Conservation (phyloP, 2,113 vertebrate species). For the Prionailurus viverrinus region DNA sequence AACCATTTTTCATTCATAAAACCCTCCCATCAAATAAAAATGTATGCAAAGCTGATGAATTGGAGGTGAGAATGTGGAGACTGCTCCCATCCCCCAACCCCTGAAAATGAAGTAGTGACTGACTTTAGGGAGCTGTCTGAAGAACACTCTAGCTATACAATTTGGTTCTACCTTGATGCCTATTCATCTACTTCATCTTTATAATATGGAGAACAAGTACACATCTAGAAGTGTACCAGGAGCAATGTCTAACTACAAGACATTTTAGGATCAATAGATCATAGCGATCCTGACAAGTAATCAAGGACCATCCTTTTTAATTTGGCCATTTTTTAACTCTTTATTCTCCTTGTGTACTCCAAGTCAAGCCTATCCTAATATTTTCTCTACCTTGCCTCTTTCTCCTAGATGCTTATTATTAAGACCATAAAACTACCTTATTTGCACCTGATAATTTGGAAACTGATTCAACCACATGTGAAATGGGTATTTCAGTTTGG, state of each 20-base stretch:
- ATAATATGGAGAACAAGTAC: not conserved
- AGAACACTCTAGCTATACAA: not conserved
- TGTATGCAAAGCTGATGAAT: constrained; percentile 18
- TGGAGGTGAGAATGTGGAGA: not conserved
- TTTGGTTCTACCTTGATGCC: not conserved
- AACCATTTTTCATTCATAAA: constrained; percentile 20
- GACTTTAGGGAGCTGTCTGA: not conserved
- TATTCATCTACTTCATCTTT: constrained; percentile 18
- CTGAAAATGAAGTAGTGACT: not conserved
- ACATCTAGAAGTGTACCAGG: not conserved
- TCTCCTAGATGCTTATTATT: constrained; percentile 43
- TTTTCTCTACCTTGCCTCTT: not conserved
- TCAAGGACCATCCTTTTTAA: not conserved
- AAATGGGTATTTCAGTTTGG: constrained; percentile 10
- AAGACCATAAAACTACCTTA: constrained; percentile 50
- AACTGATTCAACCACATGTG: not conserved
- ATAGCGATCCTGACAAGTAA: not conserved
- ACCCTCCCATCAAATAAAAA: constrained; percentile 31
- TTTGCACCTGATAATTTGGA: not conserved
- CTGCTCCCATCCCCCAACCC: not conserved
- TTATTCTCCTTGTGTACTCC: not conserved
- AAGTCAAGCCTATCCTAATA: constrained; percentile 11
- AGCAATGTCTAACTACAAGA: not conserved
- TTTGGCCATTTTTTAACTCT: constrained; percentile 18
- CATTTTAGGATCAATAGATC: constrained; percentile 1